Evolutionary conservation across 2,797 vertebrate genomes (phyloP), one percentile per base, ranked within the genome.

Genomic region (Trachurus trachurus): DNA sequence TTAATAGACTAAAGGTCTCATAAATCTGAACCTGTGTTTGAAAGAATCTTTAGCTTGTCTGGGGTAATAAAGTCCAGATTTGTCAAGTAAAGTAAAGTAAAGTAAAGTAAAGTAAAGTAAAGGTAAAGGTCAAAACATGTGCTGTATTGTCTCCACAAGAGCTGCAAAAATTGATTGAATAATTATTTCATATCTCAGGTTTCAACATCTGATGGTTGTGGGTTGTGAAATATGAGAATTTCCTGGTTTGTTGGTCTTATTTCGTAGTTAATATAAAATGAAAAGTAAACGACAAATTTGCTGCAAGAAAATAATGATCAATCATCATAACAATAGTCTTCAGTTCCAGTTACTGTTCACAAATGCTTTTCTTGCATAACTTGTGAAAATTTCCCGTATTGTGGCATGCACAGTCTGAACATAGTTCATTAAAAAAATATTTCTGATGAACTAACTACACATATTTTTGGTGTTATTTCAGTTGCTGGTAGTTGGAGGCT

Each of bases 401-500:
- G 17, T 19, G 7, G 8, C 60, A 16, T 66, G 0, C 7, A 44
- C 1, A 8, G 40, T 2, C 2, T 6, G 3, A 4, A 63, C 29
- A 42, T 63, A 31, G 21, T 21, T 4, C 1, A 62, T 29, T 13
- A n/a, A n/a, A 17, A 26, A 15, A 31, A 57, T 9, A 57, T 57
- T 34, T 58, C 17, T 37, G 31, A 9, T 19, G 0, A 56, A 31
- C 21, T 64, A 45, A 57, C 5, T 4, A 9, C 6, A 2, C 44
- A 1, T 19, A 0, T 29, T 54, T 70, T 63, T 21, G 4, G 3
- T 71, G 0, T 93, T 74, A 19, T 69, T 95, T 94, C 93, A 99
- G 98, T 57, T 99, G 57, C 95, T 99, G 70, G 66, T 99, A 65
- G 76, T 98, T 50, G 98, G 97, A 77, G 98, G 98, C 56, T 99